A percentile compares a stretch with the other conserved stretches of the same genome.
Conservation (phyloP, 2,113 vertebrate genomes). For the Leptobrachium leishanense region DNA sequence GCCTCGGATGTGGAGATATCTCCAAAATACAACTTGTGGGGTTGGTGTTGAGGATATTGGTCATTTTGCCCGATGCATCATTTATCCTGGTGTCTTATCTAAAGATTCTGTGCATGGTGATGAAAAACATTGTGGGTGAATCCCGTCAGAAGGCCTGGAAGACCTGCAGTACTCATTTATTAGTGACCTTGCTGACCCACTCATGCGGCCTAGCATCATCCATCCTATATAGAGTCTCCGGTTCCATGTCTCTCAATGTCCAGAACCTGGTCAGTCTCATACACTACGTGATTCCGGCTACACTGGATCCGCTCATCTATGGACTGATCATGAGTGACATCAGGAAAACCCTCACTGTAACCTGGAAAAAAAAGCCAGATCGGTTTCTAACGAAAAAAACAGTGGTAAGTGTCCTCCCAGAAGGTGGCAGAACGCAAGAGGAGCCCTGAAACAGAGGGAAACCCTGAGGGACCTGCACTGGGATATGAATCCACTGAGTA, state of each 20-base stretch:
- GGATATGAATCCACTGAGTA: too few relatives aligned
- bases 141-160: background rate
- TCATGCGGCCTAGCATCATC: conserved; percentile 11
- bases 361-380: too few relatives aligned
- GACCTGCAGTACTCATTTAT: conserved; percentile 23
- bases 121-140: background rate
- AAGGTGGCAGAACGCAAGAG: too few relatives aligned
- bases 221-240: background rate
- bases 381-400: too few relatives aligned
- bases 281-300: conserved; percentile 30
- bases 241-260: background rate
- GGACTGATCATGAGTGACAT: conserved; percentile 36
- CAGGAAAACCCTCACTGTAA: too few relatives aligned
- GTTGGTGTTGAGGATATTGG: background rate
- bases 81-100: conserved; percentile 16
- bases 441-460: too few relatives aligned
- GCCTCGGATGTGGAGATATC: conserved; percentile 28
- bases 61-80: conserved; percentile 1
- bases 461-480: too few relatives aligned
- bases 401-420: too few relatives aligned
- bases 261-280: conserved; percentile 21
- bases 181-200: conserved; percentile 12
- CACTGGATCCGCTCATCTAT: conserved; percentile 31
- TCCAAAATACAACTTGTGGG: conserved; percentile 5
- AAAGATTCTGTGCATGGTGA: conserved; percentile 1